phyloP scores from a whole-genome alignment of 2,888 invertebrate species.

The Folsomia manolachei region DNA sequence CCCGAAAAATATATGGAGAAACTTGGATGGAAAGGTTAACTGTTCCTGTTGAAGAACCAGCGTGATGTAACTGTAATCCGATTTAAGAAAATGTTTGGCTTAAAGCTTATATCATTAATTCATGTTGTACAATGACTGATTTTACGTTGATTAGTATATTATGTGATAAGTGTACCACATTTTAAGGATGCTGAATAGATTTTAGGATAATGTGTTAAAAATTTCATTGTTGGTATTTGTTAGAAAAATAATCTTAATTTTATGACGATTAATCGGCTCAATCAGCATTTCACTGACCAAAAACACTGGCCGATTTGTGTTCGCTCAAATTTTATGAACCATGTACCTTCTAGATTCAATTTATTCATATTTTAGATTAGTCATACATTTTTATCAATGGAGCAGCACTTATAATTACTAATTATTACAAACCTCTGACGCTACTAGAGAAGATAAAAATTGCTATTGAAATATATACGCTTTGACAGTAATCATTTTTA shows the following conservation, averaged over 20 bases:
- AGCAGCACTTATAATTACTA: too few species aligned
- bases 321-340: slow-evolving; percentile 11
- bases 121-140: not conserved
- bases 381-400: not conserved
- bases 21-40: slow-evolving; percentile 45
- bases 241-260: slow-evolving; percentile 7
- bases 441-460: not conserved
- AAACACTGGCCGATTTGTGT: slow-evolving; percentile 11
- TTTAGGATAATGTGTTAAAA: too few species aligned
- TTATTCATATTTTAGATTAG: slow-evolving; percentile 1
- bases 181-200: too few species aligned
- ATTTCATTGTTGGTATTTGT: not conserved
- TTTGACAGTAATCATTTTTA: not conserved
- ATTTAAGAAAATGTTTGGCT: too few species aligned
- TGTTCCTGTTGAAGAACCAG: slow-evolving; percentile 37
- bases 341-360: slow-evolving; percentile 13
- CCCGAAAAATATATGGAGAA: slow-evolving; percentile 48
- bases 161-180: not conserved
- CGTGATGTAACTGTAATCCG: slow-evolving; percentile 11
- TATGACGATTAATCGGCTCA: not conserved
- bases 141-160: not conserved
- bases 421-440: not conserved
- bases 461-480: slow-evolving; percentile 8
- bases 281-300: not conserved
- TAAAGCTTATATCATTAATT: too few species aligned